phyloP scores from a whole-genome alignment of 2,113 vertebrate genomes.

The Podarcis cretensis region DNA sequence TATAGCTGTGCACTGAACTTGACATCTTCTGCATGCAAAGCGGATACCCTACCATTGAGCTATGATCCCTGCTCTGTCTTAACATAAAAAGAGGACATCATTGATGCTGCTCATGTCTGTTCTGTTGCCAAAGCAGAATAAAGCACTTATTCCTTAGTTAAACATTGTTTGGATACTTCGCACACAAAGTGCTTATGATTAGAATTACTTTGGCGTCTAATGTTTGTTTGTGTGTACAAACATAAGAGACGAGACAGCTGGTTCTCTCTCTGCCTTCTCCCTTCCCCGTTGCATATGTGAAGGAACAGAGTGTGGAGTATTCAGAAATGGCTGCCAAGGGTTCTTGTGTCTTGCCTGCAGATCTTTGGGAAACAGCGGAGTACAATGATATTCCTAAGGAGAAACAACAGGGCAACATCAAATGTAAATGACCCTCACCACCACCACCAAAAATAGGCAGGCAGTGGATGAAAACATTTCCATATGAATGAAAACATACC shows the following conservation, averaged over 20 bases:
- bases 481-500: neutral
- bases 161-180: neutral
- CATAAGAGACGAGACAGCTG: neutral
- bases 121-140: neutral
- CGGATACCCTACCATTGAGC: neutral
- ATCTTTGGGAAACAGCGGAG: neutral
- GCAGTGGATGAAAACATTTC: neutral
- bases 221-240: neutral
- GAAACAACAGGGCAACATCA: too few species aligned
- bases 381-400: neutral
- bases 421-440: neutral
- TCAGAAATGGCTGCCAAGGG: neutral
- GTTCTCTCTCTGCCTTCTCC: neutral
- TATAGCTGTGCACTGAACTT: neutral
- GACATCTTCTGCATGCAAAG: neutral
- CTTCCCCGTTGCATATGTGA: neutral
- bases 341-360: neutral
- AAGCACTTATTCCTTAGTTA: neutral
- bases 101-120: neutral
- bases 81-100: neutral
- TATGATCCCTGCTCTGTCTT: neutral
- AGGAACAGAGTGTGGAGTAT: neutral
- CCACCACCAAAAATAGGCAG: neutral
- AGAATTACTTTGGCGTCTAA: neutral
- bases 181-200: neutral